Evolutionary conservation across 2,113 vertebrate genomes (phyloP), one percentile per base, ranked within the genome.

Genomic region (Chlamydotis undulata): DNA sequence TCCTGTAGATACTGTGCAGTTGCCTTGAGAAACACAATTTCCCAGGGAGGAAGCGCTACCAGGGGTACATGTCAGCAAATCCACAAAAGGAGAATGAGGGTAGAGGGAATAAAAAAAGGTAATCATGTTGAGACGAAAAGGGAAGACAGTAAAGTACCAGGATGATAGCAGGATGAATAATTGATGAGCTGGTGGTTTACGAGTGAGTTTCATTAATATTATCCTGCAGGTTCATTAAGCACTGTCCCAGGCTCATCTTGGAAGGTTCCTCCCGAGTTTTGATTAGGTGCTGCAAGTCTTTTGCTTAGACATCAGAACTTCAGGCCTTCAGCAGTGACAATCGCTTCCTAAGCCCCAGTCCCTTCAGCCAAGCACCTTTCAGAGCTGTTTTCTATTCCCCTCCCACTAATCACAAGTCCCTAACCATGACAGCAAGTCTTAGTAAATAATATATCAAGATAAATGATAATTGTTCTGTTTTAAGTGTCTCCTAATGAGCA

Each of bases 391-490:
- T 94, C 67, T 77, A 97, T 96, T 97, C 97, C 97, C 90, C 95
- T 95, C 95, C 96, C 84, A 97, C 98, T 98, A 98, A 98, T 98
- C 98, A 98, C 84, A 96, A 97, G 98, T 98, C 98, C 98, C 99
- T 98, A 98, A 98, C 97, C 98, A 98, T 98, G 98, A 99, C 98
- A 99, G 98, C 98, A 98, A 99, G 98, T 98, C 98, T 99, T 99
- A 98, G 98, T 99, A 99, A 99, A 99, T 99, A 99, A 99, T 99
- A 99, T 99, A 99, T 99, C 98, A 99, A 99, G 99, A 99, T 99
- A 99, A 99, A 99, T 99, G 99, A 99, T 99, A 99, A 99, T 99
- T 99, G 98, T 98, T 98, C 98, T 93, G 96, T 98, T 99, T 99
- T 99, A 98, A 98, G 96, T 98, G 97, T 98, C 98, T 98, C 98